phyloP scores from a whole-genome alignment of 1,140 invertebrate genomes.

The Phthorimaea operculella region DNA sequence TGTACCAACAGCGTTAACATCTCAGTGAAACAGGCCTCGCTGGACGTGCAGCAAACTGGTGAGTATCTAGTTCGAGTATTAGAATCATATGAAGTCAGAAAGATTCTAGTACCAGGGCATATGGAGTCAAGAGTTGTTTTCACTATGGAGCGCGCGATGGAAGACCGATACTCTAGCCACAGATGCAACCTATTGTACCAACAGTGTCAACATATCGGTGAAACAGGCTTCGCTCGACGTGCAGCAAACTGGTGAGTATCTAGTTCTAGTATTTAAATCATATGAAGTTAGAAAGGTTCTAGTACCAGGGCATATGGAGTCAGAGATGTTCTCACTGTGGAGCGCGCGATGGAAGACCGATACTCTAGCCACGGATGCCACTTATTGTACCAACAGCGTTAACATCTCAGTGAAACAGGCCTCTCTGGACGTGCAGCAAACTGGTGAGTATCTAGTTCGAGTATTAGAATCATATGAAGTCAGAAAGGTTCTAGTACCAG shows the following conservation, averaged over 20 bases:
- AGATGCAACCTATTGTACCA: conserved; percentile 16
- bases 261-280: no score
- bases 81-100: no score
- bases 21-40: conserved; percentile 69
- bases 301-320: no score
- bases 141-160: conserved; percentile 9
- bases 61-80: no score
- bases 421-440: conserved; percentile 81
- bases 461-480: no score
- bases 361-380: not conserved
- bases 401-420: conserved; percentile 66
- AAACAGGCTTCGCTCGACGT: conserved; percentile 79
- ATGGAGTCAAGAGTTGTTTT: no score
- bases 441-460: no score
- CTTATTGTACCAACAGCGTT: conserved; percentile 22
- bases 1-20: conserved; percentile 30
- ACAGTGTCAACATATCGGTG: conserved; percentile 41
- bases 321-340: no score
- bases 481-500: no score
- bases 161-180: not conserved
- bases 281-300: no score
- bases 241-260: conserved; percentile 71
- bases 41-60: conserved; percentile 81
- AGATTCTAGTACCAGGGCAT: no score
- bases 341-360: not conserved